Conservation (phyloP, 2,888 invertebrate genomes). For the Strigamia crassipes region DNA sequence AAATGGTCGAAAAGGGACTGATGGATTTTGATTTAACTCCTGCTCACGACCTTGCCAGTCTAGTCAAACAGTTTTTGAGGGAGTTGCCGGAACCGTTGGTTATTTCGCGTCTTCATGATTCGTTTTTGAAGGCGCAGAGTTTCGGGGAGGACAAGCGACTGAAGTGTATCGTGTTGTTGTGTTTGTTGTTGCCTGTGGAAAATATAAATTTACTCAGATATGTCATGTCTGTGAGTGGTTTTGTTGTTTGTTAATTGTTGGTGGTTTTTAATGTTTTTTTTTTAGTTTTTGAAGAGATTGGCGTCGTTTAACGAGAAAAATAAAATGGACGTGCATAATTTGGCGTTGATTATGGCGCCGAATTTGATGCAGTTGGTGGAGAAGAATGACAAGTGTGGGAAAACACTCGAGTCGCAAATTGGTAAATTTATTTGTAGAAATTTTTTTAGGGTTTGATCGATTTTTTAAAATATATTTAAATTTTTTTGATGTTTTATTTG, state of each 20-base stretch:
- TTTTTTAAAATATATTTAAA: too few relatives aligned
- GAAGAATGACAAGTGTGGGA: constrained; percentile 57
- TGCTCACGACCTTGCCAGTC: constrained; percentile 82
- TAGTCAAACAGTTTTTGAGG: constrained; percentile 82
- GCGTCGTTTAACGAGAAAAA: constrained; percentile 66
- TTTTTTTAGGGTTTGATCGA: too few relatives aligned
- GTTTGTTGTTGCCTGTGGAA: constrained; percentile 73
- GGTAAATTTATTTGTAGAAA: constrained; percentile 25
- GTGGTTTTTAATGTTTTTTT: neutral
- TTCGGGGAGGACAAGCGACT: constrained; percentile 64
- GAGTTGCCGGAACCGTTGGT: constrained; percentile 84
- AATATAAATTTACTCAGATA: constrained; percentile 80
- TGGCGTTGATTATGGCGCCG: constrained; percentile 83
- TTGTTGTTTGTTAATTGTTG: too few relatives aligned
- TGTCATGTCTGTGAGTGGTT: constrained; percentile 75
- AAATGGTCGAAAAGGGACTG: constrained; percentile 24
- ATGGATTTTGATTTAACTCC: constrained; percentile 68
- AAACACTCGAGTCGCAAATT: constrained; percentile 57
- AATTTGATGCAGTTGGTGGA: constrained; percentile 89
- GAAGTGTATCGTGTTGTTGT: constrained; percentile 70
- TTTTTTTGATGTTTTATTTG: too few relatives aligned
- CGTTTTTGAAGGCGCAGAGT: constrained; percentile 65
- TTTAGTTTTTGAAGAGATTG: neutral
- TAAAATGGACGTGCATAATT: constrained; percentile 81
- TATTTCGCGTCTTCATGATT: constrained; percentile 73